Evolutionary conservation across 2,113 vertebrate species (phyloP).

Genomic region (Chloropsis cyanopogon): DNA sequence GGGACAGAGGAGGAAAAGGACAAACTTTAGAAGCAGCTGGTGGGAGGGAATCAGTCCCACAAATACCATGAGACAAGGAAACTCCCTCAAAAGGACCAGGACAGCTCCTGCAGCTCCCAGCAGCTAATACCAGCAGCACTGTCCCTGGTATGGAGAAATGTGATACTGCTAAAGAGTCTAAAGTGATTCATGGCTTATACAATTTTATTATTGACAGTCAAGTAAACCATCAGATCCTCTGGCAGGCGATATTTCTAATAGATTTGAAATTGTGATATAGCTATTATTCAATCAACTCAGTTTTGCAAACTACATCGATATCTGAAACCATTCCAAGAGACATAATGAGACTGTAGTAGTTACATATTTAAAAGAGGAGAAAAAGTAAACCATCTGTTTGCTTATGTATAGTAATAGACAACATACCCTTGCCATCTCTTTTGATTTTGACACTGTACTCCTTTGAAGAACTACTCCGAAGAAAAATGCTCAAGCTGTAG

Average conservation of each 20-base stretch:
- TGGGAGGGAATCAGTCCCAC: neutral
- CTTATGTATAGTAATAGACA: neutral
- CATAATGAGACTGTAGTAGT: slow-evolving; percentile 21
- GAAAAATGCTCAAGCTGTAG: neutral
- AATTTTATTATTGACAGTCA: neutral
- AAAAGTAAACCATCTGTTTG: slow-evolving; percentile 56
- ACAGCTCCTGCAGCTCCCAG: neutral
- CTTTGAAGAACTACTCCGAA: slow-evolving; percentile 11
- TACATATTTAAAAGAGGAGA: slow-evolving; percentile 2
- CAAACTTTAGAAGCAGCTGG: neutral
- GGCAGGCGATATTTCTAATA: neutral
- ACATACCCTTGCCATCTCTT: slow-evolving; percentile 24
- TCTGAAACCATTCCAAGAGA: slow-evolving; percentile 47
- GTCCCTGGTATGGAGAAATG: neutral
- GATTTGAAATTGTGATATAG: slow-evolving; percentile 21
- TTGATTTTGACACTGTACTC: slow-evolving; percentile 22
- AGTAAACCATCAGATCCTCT: neutral
- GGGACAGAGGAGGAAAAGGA: neutral
- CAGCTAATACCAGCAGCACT: neutral
- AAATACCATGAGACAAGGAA: neutral
- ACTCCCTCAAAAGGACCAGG: neutral
- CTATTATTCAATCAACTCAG: slow-evolving; percentile 26
- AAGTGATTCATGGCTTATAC: neutral
- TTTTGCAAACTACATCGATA: slow-evolving; percentile 23
- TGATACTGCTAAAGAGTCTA: neutral